A percentile compares a stretch with the other conserved stretches of the same genome.
phyloP scores from a whole-genome alignment of 2,113 vertebrate species.

The Bungarus multicinctus region DNA sequence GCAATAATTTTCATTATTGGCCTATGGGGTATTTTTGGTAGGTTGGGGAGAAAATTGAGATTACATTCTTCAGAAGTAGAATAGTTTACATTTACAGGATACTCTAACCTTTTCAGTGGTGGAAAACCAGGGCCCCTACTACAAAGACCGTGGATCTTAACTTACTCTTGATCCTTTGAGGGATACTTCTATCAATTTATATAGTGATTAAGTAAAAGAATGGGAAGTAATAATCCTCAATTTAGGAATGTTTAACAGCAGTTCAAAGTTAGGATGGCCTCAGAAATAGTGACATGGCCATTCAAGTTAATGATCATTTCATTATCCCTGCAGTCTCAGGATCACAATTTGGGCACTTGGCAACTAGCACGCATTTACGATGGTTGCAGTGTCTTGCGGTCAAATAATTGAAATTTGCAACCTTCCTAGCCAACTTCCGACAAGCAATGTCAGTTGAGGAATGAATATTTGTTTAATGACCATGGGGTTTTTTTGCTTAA shows the following conservation, averaged over 20 bases:
- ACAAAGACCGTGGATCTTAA: too few species aligned
- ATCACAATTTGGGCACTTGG: background rate
- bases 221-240: background rate
- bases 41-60: background rate
- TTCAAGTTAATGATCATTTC: background rate
- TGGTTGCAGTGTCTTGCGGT: background rate
- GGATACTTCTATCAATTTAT: background rate
- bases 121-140: background rate
- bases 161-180: background rate
- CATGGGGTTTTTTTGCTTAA: background rate
- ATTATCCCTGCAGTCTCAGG: background rate
- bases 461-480: background rate
- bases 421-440: background rate
- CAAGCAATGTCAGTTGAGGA: background rate
- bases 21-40: background rate
- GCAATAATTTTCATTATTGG: background rate
- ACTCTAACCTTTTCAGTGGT: background rate
- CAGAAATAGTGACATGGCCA: background rate
- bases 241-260: background rate
- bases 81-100: background rate
- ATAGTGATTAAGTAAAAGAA: background rate
- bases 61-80: background rate
- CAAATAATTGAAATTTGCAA: background rate
- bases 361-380: background rate
- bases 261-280: background rate